Percentiles rank a stretch among this genome's conserved stretches.
Conservation (phyloP, 37 sponge, comb jelly and placozoan genomes). For the Cliona cf. orientalis region DNA sequence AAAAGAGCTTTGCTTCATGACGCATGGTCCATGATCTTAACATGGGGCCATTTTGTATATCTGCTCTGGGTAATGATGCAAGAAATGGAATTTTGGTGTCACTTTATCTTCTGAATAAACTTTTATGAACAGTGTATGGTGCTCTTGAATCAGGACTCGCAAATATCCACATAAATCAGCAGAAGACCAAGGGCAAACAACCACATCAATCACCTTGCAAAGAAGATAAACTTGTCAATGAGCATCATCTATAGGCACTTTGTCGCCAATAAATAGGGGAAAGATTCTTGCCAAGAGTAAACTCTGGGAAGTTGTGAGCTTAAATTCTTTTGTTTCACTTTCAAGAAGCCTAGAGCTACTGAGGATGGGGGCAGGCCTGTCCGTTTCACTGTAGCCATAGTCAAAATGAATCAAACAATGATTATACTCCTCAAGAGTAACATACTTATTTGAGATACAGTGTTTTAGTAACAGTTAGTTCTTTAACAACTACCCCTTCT, state of each 20-base stretch:
- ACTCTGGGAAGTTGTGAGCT: too few species aligned
- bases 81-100: conserved; percentile 44
- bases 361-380: conserved; percentile 2
- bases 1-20: conserved; percentile 54
- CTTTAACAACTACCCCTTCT: conserved; percentile 29
- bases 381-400: conserved; percentile 28
- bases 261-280: neutral
- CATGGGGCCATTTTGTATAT: conserved; percentile 20
- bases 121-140: conserved; percentile 15
- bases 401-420: conserved; percentile 3
- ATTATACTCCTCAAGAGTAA: conserved; percentile 22
- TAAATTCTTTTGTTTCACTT: too few species aligned
- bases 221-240: too few species aligned
- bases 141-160: conserved; percentile 25
- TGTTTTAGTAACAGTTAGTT: conserved; percentile 2
- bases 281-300: too few species aligned
- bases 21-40: conserved; percentile 55
- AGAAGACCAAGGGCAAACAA: conserved; percentile 14
- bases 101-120: conserved; percentile 4
- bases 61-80: conserved; percentile 38
- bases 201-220: neutral
- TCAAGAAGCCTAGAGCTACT: too few species aligned
- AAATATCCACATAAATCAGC: conserved; percentile 8
- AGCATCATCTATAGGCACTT: neutral
- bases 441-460: conserved; percentile 12